Conservation (phyloP, 2,113 vertebrate species). For the Labrus mixtus region DNA sequence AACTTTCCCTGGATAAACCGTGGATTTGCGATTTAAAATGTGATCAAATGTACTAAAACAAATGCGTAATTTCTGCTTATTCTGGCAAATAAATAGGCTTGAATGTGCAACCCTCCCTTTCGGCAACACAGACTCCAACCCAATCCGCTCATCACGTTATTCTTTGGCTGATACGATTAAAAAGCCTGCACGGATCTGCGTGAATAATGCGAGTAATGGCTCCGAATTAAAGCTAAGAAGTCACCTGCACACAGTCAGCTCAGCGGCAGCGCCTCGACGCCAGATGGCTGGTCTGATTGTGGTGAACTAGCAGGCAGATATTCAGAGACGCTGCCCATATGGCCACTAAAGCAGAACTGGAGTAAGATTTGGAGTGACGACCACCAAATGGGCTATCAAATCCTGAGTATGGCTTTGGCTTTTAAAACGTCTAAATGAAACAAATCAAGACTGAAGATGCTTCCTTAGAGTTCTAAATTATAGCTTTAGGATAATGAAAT, state of each 20-base stretch:
- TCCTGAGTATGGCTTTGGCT: not conserved
- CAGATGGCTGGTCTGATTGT: conserved; percentile 46
- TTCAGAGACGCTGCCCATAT: conserved; percentile 42
- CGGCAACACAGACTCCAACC: not conserved
- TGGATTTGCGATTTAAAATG: no score
- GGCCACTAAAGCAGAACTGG: conserved; percentile 15
- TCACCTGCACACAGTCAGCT: conserved; percentile 36
- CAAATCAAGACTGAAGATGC: not conserved
- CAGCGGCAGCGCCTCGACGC: not conserved
- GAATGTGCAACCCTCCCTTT: not conserved
- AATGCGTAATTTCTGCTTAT: not conserved
- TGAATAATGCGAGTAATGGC: not conserved
- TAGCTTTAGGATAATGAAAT: no score
- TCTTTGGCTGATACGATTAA: conserved; percentile 11
- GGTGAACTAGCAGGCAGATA: not conserved
- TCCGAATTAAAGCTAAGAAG: conserved; percentile 34
- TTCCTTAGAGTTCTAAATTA: not conserved
- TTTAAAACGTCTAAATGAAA: not conserved
- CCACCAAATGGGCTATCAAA: conserved; percentile 1
- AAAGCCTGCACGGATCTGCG: not conserved
- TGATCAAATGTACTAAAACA: not conserved
- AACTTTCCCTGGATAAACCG: no score
- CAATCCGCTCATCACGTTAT: not conserved
- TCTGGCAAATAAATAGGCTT: not conserved
- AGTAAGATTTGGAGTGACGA: not conserved